Percentiles rank a stretch among this genome's conserved stretches.
These are phyloP conservation scores for Platyscapa corneri DNA, from an alignment of 1,140 invertebrate species.

Conservation along the genomic window DNA sequence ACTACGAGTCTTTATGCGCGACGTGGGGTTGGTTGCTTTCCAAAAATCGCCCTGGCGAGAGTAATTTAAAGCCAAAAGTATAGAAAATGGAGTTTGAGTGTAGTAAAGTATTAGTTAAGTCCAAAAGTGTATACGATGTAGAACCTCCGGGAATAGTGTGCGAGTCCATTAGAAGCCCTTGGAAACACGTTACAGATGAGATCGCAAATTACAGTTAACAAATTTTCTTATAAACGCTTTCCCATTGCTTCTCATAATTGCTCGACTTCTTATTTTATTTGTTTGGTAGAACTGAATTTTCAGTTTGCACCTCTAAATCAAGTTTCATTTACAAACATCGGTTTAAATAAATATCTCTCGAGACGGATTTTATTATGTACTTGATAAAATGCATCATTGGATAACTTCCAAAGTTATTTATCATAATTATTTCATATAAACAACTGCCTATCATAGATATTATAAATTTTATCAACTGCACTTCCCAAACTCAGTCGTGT, in stretches of 20 bases:
- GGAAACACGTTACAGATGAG: neutral
- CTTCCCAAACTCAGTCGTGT: no score
- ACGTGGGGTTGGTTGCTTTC: neutral
- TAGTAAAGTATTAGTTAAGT: conserved; percentile 11
- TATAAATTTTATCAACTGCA: no score
- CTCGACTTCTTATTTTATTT: neutral
- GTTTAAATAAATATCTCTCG: no score
- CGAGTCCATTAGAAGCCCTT: neutral
- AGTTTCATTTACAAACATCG: neutral
- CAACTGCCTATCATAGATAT: no score
- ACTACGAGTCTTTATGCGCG: neutral
- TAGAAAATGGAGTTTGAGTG: neutral
- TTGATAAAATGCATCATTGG: no score
- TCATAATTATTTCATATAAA: no score
- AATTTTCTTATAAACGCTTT: neutral
- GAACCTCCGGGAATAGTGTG: neutral
- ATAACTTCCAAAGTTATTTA: no score
- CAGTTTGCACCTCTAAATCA: neutral
- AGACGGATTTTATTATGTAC: no score
- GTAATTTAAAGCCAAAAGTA: neutral
- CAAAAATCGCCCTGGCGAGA: neutral
- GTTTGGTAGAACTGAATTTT: no score
- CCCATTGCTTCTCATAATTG: neutral
- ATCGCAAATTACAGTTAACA: neutral
- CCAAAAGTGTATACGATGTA: neutral